Conservation (phyloP, 2,113 vertebrate genomes). For the Spilogale gracilis region DNA sequence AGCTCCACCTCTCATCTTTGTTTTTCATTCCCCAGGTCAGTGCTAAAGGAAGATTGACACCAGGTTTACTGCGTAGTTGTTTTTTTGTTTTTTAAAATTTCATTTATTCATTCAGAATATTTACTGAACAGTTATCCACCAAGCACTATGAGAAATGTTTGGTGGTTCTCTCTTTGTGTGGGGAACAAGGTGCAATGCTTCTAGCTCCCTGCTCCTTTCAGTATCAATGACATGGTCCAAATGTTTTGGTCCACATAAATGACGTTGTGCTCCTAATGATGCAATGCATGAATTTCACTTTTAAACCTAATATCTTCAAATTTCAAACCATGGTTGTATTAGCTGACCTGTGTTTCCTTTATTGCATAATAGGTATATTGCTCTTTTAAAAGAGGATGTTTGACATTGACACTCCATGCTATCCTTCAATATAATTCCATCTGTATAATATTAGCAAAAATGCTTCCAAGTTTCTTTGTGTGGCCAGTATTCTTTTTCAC, state of each 20-base stretch:
- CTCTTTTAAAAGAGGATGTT: not conserved
- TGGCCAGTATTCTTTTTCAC: not conserved
- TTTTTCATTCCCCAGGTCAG: not conserved
- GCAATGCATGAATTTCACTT: not conserved
- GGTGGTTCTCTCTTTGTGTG: not conserved
- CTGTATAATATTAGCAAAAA: slow-evolving; percentile 29
- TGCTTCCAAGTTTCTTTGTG: not conserved
- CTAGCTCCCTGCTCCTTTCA: not conserved
- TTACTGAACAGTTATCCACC: not conserved
- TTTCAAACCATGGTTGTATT: not conserved
- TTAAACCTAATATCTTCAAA: not conserved
- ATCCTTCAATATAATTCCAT: not conserved
- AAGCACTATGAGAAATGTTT: not conserved
- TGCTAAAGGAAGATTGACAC: not conserved
- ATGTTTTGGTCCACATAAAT: not conserved
- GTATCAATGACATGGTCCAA: not conserved
- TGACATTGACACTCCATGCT: not conserved
- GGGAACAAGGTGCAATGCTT: not conserved
- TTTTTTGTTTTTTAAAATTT: not conserved
- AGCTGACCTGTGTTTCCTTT: not conserved
- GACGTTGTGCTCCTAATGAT: not conserved
- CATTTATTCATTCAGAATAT: slow-evolving; percentile 43
- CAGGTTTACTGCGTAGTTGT: not conserved
- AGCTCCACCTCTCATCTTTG: not conserved
- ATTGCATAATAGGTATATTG: not conserved